Evolutionary conservation across 2,113 vertebrate genomes (phyloP).

Genomic region (Limanda limanda): DNA sequence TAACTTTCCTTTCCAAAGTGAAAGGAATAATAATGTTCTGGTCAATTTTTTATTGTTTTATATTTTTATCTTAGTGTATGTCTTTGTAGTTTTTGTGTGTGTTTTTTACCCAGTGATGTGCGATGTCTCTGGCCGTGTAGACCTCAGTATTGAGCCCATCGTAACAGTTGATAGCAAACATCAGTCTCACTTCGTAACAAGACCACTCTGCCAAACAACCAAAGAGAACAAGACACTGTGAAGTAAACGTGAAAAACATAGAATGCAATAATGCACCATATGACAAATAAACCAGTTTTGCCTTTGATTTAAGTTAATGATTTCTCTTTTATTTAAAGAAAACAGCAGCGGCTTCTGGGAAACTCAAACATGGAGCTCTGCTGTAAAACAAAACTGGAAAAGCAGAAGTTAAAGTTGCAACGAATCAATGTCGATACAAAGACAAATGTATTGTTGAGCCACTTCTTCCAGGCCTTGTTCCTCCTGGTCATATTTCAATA

Average conservation of each 20-base stretch:
- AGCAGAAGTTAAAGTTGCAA: neutral
- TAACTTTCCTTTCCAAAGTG: too few species aligned
- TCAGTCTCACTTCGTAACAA: slow-evolving; percentile 64
- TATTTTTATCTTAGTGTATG: neutral
- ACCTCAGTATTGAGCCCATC: slow-evolving; percentile 45
- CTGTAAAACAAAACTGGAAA: neutral
- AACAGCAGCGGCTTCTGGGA: neutral
- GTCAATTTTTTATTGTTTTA: too few species aligned
- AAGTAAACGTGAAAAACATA: neutral
- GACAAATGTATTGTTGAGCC: too few species aligned
- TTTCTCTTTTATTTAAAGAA: neutral
- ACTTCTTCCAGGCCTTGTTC: too few species aligned
- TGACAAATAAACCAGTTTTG: neutral
- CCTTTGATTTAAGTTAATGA: neutral
- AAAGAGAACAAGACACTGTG: slow-evolving; percentile 1
- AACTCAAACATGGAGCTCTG: neutral
- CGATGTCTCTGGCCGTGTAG: slow-evolving; percentile 61
- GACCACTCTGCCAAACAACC: slow-evolving; percentile 70
- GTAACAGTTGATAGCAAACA: slow-evolving; percentile 38
- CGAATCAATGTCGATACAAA: neutral
- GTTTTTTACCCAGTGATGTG: slow-evolving; percentile 72
- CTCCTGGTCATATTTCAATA: too few species aligned
- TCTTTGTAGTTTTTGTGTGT: neutral
- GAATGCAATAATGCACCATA: neutral
- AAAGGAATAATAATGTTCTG: too few species aligned